Evolutionary conservation across 1,140 invertebrate genomes (phyloP).

Genomic region (Zaprionus capensis): DNA sequence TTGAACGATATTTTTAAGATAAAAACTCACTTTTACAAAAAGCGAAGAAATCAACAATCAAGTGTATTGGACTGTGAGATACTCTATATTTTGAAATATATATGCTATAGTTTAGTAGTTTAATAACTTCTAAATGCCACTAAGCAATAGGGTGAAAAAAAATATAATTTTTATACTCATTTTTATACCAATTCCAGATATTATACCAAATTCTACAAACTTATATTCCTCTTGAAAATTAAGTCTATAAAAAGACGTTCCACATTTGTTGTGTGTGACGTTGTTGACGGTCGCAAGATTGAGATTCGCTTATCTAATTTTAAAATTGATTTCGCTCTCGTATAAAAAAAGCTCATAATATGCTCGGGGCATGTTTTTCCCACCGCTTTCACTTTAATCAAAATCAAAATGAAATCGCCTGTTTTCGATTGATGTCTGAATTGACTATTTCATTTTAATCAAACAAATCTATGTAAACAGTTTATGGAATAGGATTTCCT

Average conservation of each 20-base stretch:
- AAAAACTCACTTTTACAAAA: too few species aligned
- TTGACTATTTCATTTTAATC: neutral
- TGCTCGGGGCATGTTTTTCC: neutral
- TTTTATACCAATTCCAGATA: too few species aligned
- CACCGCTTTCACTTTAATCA: neutral
- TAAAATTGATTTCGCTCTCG: neutral
- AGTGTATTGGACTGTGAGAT: too few species aligned
- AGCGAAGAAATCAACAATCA: too few species aligned
- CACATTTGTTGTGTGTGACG: neutral
- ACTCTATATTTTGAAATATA: too few species aligned
- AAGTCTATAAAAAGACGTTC: neutral
- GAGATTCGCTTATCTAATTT: slow-evolving; percentile 1
- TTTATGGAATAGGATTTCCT: neutral
- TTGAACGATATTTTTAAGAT: too few species aligned
- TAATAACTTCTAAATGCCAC: too few species aligned
- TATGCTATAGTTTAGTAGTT: too few species aligned
- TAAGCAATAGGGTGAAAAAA: too few species aligned
- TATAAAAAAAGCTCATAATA: neutral
- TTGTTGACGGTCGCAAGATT: neutral
- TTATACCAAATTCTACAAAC: too few species aligned
- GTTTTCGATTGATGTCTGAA: neutral
- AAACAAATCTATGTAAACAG: neutral
- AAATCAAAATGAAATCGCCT: neutral
- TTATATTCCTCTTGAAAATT: too few species aligned
- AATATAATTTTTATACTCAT: too few species aligned